Evolutionary conservation across 2,888 invertebrate species (phyloP).

Genomic region (Machimus atricapillus): DNA sequence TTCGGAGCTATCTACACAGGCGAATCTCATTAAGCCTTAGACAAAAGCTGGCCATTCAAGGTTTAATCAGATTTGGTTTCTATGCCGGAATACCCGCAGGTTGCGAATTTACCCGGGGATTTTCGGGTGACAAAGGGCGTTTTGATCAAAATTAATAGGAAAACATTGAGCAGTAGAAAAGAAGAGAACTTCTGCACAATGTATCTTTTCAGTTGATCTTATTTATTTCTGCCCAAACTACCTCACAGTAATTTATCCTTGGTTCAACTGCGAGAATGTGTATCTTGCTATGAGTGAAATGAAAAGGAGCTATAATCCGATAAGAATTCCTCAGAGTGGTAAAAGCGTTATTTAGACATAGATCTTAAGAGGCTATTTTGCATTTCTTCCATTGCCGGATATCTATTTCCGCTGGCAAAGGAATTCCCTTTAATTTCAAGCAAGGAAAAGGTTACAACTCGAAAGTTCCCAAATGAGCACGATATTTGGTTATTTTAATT

Average conservation of each 20-base stretch:
- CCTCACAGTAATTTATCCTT: not conserved
- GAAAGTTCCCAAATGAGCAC: not conserved
- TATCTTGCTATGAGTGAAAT: not conserved
- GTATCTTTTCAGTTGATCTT: not conserved
- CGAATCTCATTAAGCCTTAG: slow-evolving; percentile 24
- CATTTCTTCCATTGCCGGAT: not conserved
- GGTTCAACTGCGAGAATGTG: not conserved
- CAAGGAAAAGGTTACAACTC: not conserved
- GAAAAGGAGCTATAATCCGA: not conserved
- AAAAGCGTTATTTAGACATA: not conserved
- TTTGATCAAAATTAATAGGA: slow-evolving; percentile 11
- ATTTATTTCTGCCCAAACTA: not conserved
- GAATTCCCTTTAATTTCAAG: not conserved
- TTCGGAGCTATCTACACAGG: not conserved
- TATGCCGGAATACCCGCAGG: not conserved
- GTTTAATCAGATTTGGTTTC: slow-evolving; percentile 28
- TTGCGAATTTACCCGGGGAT: not conserved
- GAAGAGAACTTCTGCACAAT: not conserved
- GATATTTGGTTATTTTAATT: not conserved
- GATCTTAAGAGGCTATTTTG: not conserved
- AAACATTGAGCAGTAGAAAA: not conserved
- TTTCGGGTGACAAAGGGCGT: not conserved
- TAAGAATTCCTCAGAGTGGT: not conserved
- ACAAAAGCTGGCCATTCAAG: slow-evolving; percentile 30
- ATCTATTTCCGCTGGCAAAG: not conserved